phyloP scores from a whole-genome alignment of 2,113 vertebrate genomes.

The Archocentrus centrarchus region DNA sequence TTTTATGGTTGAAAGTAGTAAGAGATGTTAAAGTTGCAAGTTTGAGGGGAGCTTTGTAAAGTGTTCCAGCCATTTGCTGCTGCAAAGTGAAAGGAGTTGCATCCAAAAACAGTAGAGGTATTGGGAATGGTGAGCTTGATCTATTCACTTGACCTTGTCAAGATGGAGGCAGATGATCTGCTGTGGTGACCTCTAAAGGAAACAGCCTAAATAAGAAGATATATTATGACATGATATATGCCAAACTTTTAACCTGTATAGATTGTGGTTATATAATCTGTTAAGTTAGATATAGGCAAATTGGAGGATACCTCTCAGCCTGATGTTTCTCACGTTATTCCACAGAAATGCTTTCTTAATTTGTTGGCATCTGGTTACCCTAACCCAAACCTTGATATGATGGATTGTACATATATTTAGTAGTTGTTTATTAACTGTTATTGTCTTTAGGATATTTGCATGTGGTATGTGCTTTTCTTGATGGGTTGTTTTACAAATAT shows the following conservation, averaged over 20 bases:
- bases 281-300: not conserved
- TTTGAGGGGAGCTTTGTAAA: too few species aligned
- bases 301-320: not conserved
- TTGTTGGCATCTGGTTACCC: not conserved
- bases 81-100: too few species aligned
- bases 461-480: not conserved
- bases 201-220: not conserved
- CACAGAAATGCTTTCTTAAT: not conserved
- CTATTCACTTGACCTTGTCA: too few species aligned
- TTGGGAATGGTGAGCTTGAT: too few species aligned
- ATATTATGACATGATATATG: not conserved
- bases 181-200: accelerated
- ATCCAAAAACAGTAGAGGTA: too few species aligned
- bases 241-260: not conserved
- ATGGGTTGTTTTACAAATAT: not conserved
- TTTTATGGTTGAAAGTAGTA: too few species aligned
- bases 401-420: not conserved
- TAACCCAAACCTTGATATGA: not conserved
- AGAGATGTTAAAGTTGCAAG: too few species aligned
- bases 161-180: not conserved
- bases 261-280: not conserved
- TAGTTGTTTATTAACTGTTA: not conserved
- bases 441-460: not conserved
- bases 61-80: too few species aligned
- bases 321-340: not conserved